Evolutionary conservation across 2,888 invertebrate genomes (phyloP).

Genomic region (Eupithecia pulchellata): DNA sequence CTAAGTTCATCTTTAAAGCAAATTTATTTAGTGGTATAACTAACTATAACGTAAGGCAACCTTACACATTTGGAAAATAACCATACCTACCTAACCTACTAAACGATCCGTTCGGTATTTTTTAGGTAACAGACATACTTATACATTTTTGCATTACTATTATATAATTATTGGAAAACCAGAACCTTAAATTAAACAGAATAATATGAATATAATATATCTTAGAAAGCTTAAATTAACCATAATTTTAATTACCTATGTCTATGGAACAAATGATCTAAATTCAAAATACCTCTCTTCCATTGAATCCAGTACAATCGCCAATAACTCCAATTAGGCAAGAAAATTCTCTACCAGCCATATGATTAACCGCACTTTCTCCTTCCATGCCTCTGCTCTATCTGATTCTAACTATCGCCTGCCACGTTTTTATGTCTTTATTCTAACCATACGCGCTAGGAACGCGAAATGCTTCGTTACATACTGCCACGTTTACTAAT

Average conservation of each 20-base stretch:
- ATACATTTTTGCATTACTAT: not conserved
- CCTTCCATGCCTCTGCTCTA: slow-evolving; percentile 33
- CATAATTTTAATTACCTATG: too few species aligned
- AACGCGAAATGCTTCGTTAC: not conserved
- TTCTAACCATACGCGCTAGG: not conserved
- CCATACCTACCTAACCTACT: not conserved
- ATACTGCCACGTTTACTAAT: not conserved
- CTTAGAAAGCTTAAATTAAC: too few species aligned
- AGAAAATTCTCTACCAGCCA: slow-evolving; percentile 23
- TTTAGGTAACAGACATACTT: not conserved
- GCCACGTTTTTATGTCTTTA: slow-evolving; percentile 29
- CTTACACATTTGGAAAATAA: too few species aligned
- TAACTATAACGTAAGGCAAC: too few species aligned
- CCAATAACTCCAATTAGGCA: slow-evolving; percentile 27
- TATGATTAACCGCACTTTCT: slow-evolving; percentile 42
- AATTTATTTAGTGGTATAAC: too few species aligned
- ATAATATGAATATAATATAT: too few species aligned
- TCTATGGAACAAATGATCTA: not conserved
- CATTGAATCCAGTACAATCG: slow-evolving; percentile 15
- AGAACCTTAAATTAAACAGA: too few species aligned
- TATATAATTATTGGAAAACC: too few species aligned
- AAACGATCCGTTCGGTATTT: not conserved
- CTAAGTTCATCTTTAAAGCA: too few species aligned
- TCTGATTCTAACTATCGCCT: slow-evolving; percentile 30
- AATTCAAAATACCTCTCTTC: slow-evolving; percentile 15